Percentiles rank a stretch among this genome's conserved stretches.
phyloP scores from a whole-genome alignment of 2,113 vertebrate species.

The Recurvirostra avosetta region DNA sequence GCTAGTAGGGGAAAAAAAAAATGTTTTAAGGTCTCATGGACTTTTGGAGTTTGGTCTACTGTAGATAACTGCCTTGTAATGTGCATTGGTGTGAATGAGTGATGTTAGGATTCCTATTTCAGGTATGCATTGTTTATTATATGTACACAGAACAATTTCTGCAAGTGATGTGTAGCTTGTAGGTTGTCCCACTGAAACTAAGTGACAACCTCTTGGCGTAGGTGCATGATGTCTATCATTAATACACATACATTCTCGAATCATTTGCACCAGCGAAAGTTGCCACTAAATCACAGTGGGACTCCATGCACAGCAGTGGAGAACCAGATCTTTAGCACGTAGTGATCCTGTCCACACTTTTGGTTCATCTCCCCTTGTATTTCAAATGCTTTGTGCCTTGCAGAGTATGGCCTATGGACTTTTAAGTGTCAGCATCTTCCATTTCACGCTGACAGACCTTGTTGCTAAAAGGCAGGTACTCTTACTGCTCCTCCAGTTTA shows the following conservation, averaged over 20 bases:
- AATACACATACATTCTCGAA: background rate
- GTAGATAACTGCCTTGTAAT: background rate
- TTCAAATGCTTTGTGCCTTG: background rate
- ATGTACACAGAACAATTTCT: background rate
- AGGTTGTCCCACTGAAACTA: background rate
- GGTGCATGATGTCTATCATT: background rate
- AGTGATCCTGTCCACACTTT: background rate
- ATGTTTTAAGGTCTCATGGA: background rate
- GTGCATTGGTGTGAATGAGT: background rate
- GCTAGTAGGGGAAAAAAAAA: rapidly evolving
- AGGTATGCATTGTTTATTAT: background rate
- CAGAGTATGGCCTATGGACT: background rate
- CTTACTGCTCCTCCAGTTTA: background rate
- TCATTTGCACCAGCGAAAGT: background rate
- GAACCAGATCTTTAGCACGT: background rate
- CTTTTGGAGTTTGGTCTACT: background rate
- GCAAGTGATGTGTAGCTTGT: background rate
- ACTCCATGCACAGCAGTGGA: background rate
- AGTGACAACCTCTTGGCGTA: background rate
- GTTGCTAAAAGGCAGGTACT: background rate
- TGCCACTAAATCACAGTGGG: background rate
- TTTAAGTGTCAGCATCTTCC: background rate
- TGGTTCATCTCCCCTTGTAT: background rate
- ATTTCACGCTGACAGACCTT: background rate
- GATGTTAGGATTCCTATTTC: background rate